These are phyloP conservation scores for Pyrgilauda ruficollis DNA, from an alignment of 2,113 vertebrate species.

Conservation along the genomic window DNA sequence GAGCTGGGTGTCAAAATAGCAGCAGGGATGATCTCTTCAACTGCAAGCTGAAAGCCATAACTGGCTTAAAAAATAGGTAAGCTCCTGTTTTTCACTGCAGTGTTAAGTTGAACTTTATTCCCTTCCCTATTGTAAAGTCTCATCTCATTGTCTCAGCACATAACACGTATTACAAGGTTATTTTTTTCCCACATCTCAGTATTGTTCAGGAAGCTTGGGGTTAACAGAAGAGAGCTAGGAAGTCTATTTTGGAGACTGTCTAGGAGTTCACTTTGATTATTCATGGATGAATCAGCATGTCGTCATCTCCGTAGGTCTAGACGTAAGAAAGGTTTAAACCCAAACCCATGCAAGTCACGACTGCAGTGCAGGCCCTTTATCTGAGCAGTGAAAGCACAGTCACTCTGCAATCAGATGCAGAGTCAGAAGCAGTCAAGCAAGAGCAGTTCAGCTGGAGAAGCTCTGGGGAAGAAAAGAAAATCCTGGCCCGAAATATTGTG, in stretches of 20 bases:
- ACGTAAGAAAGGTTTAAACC: neutral
- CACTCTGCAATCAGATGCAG: conserved; percentile 7
- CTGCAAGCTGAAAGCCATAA: neutral
- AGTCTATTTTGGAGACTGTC: conserved; percentile 4
- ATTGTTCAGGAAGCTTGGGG: neutral
- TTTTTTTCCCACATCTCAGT: neutral
- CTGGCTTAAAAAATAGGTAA: neutral
- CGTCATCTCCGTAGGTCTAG: neutral
- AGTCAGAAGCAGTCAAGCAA: conserved; percentile 41
- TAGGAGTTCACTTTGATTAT: conserved; percentile 5
- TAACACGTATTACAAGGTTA: neutral
- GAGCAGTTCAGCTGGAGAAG: conserved; percentile 32
- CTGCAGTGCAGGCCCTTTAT: conserved; percentile 9
- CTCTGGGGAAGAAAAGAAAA: conserved; percentile 54
- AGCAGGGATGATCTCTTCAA: neutral
- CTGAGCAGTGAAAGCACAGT: neutral
- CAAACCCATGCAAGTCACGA: neutral
- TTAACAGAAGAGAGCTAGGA: neutral
- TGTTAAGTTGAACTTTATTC: neutral
- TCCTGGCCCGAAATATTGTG: neutral
- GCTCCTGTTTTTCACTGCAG: neutral
- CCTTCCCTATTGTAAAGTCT: neutral
- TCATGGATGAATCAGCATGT: conserved; percentile 47
- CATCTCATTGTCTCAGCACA: neutral
- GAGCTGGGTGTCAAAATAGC: neutral